These are phyloP conservation scores for Schizotus pectinicornis DNA, from an alignment of 2,888 invertebrate genomes.

Conservation along the genomic window DNA sequence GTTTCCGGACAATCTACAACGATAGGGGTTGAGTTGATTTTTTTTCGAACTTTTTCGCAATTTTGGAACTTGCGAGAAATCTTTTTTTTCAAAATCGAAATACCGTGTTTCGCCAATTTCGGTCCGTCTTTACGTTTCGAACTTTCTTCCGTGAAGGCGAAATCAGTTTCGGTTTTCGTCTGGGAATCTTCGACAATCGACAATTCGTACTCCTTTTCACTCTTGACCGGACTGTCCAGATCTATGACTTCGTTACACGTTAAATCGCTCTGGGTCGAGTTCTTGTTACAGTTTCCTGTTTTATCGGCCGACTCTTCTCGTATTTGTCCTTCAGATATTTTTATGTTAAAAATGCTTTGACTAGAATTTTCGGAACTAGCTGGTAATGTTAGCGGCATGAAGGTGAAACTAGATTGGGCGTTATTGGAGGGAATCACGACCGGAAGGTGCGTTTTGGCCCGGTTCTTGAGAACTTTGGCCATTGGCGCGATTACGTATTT, in stretches of 20 bases:
- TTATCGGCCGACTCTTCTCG: constrained; percentile 23
- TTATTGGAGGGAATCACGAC: constrained; percentile 65
- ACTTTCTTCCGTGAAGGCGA: constrained; percentile 22
- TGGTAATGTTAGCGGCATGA: constrained; percentile 52
- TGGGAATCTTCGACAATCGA: constrained; percentile 55
- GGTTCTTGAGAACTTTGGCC: constrained; percentile 65
- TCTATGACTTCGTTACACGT: constrained; percentile 61
- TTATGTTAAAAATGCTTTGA: constrained; percentile 70
- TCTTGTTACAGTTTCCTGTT: constrained; percentile 40
- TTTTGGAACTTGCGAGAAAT: constrained; percentile 18
- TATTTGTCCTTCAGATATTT: constrained; percentile 63
- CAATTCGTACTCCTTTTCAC: constrained; percentile 52
- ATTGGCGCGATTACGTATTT: constrained; percentile 67
- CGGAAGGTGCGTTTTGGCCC: constrained; percentile 54
- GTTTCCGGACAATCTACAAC: constrained; percentile 11
- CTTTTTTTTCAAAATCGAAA: constrained; percentile 57
- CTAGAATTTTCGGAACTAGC: constrained; percentile 47
- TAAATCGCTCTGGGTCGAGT: constrained; percentile 40
- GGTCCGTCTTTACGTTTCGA: constrained; percentile 38
- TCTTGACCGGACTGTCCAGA: constrained; percentile 48
- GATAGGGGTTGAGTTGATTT: neutral
- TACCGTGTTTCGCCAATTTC: constrained; percentile 57
- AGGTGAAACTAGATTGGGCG: constrained; percentile 54
- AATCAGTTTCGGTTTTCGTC: constrained; percentile 42
- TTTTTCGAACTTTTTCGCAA: too few relatives aligned